Percentiles rank a stretch among this genome's conserved stretches.
Evolutionary conservation across 23 tunicate species (phyloP).

Genomic region (Styela plicata): DNA sequence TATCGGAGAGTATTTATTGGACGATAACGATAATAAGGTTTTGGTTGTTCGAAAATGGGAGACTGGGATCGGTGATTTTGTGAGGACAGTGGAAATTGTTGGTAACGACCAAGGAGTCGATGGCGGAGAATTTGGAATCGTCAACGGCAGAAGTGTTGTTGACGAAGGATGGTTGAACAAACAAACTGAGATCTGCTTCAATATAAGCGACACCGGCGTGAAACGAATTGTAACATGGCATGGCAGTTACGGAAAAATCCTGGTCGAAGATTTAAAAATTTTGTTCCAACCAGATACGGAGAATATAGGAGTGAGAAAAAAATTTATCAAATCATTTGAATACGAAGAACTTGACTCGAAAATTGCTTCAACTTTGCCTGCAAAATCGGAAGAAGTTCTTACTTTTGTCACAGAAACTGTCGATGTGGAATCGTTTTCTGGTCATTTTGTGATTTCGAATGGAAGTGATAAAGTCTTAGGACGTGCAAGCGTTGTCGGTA

Average conservation of each 20-base stretch:
- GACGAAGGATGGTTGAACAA: constrained; percentile 44
- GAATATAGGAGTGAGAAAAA: not conserved
- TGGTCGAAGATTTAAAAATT: not conserved
- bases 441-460: not conserved
- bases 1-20: not conserved
- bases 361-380: not conserved
- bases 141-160: not conserved
- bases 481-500: not conserved
- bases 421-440: not conserved
- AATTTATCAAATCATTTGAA: not conserved
- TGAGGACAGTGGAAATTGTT: not conserved
- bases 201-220: constrained; percentile 23
- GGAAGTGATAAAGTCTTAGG: not conserved
- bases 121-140: not conserved
- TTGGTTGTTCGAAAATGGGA: constrained; percentile 14
- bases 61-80: not conserved
- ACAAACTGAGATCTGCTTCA: constrained; percentile 44
- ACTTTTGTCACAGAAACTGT: not conserved
- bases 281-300: not conserved
- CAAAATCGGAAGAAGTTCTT: not conserved
- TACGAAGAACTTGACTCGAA: not conserved
- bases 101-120: not conserved
- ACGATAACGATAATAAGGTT: not conserved
- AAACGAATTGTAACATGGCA: constrained; percentile 23
- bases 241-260: not conserved